Evolutionary conservation across 2,888 invertebrate species (phyloP).

Genomic region (Heteromyza rotundicornis): DNA sequence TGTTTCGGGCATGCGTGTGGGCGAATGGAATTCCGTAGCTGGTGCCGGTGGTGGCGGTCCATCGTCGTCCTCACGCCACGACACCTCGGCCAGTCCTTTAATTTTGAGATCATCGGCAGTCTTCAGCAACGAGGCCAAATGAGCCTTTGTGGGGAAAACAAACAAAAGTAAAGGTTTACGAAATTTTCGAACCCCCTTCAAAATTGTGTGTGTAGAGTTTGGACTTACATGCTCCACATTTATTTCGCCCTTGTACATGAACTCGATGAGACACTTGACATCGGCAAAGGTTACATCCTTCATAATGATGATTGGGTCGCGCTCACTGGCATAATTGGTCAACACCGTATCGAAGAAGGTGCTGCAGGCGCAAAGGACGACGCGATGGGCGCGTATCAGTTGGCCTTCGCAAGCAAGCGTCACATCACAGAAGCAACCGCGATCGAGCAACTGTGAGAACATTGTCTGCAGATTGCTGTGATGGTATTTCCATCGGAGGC

Average conservation of each 20-base stretch:
- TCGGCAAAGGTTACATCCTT: constrained; percentile 92
- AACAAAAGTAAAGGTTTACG: background rate
- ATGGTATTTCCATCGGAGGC: constrained; percentile 91
- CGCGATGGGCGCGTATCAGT: constrained; percentile 78
- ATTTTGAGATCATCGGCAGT: constrained; percentile 92
- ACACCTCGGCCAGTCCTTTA: constrained; percentile 89
- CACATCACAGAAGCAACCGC: constrained; percentile 90
- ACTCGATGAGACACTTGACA: constrained; percentile 87
- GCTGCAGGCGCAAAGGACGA: constrained; percentile 88
- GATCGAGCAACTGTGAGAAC: constrained; percentile 84
- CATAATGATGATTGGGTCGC: constrained; percentile 82
- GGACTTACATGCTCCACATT: constrained; percentile 90
- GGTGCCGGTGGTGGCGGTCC: constrained; percentile 47
- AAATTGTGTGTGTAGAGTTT: background rate
- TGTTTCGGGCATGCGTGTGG: constrained; percentile 40
- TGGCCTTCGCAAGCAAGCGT: constrained; percentile 87
- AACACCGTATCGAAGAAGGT: constrained; percentile 89
- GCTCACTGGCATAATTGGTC: constrained; percentile 77
- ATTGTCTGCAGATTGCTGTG: constrained; percentile 88
- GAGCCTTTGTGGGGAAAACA: constrained; percentile 74
- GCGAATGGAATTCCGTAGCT: constrained; percentile 51
- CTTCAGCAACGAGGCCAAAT: constrained; percentile 84
- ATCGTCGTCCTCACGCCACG: constrained; percentile 75
- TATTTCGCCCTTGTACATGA: constrained; percentile 96
- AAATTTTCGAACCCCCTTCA: background rate